A percentile compares a stretch with the other conserved stretches of the same genome.
Conservation (phyloP, 2,113 vertebrate species). For the Pedionomus torquatus region DNA sequence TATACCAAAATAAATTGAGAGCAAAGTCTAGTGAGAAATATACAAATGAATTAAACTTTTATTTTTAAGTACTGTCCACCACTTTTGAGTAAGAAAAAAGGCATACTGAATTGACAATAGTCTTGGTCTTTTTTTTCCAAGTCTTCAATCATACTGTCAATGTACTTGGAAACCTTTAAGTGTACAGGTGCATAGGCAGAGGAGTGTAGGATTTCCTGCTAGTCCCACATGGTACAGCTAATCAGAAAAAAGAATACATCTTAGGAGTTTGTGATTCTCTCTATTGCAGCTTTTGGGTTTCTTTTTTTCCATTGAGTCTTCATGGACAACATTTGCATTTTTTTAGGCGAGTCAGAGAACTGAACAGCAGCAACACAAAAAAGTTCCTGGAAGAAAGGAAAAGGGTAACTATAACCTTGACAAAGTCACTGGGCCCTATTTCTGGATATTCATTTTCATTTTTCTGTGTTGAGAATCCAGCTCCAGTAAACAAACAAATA, state of each 20-base stretch:
- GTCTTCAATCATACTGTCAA: neutral
- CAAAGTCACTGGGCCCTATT: neutral
- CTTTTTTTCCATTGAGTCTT: neutral
- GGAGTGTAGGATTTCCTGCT: neutral
- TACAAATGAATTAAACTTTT: neutral
- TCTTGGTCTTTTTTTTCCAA: neutral
- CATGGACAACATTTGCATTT: neutral
- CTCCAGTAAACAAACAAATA: neutral
- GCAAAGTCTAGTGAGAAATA: neutral
- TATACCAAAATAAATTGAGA: neutral
- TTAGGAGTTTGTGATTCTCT: neutral
- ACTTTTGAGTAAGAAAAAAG: neutral
- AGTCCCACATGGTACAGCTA: neutral
- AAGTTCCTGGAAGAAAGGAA: constrained; percentile 99
- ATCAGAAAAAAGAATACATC: neutral
- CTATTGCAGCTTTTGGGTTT: neutral
- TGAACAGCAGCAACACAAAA: constrained; percentile 99
- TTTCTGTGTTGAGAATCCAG: neutral
- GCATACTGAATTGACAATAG: neutral
- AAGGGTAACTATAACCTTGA: constrained; percentile 80
- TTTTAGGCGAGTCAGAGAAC: constrained; percentile 91
- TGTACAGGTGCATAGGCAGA: neutral
- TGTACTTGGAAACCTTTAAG: neutral
- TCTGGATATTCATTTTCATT: constrained; percentile 4
- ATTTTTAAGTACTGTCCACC: neutral